phyloP scores from a whole-genome alignment of 2,888 invertebrate genomes.

The Notodonta dromedarius region DNA sequence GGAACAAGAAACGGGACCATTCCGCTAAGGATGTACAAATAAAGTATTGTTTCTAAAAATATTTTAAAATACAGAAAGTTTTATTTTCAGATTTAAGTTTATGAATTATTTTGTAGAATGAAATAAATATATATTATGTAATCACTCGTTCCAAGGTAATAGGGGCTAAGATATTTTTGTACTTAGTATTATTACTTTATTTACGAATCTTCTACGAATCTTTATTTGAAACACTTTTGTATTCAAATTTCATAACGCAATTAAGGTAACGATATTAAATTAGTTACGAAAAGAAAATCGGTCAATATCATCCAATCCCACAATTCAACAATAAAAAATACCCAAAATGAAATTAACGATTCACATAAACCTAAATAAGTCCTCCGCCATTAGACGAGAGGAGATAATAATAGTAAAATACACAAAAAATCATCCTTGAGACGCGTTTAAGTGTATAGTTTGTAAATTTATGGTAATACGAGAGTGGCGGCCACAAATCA shows the following conservation, averaged over 20 bases:
- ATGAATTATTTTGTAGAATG: too few relatives aligned
- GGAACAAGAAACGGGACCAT: not conserved
- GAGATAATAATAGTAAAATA: constrained; percentile 33
- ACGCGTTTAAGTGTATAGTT: constrained; percentile 50
- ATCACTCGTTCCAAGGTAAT: not conserved
- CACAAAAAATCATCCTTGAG: constrained; percentile 46
- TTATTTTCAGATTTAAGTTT: too few relatives aligned
- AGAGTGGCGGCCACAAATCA: constrained; percentile 48
- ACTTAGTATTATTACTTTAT: too few relatives aligned
- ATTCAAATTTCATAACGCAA: constrained; percentile 7
- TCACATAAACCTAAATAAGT: constrained; percentile 34
- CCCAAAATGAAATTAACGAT: constrained; percentile 26
- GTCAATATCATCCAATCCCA: constrained; percentile 1
- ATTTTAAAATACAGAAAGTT: too few relatives aligned
- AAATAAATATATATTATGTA: too few relatives aligned
- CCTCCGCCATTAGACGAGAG: constrained; percentile 18
- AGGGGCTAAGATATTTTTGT: too few relatives aligned
- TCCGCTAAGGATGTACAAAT: not conserved
- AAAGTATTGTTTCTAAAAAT: too few relatives aligned
- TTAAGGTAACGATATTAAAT: constrained; percentile 2
- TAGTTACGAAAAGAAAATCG: constrained; percentile 1
- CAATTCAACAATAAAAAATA: constrained; percentile 11
- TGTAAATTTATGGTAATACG: constrained; percentile 65
- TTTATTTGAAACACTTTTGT: not conserved
- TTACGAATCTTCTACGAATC: too few relatives aligned